Evolutionary conservation across 2,113 vertebrate species (phyloP).

Genomic region (Paradoxurus hermaphroditus): DNA sequence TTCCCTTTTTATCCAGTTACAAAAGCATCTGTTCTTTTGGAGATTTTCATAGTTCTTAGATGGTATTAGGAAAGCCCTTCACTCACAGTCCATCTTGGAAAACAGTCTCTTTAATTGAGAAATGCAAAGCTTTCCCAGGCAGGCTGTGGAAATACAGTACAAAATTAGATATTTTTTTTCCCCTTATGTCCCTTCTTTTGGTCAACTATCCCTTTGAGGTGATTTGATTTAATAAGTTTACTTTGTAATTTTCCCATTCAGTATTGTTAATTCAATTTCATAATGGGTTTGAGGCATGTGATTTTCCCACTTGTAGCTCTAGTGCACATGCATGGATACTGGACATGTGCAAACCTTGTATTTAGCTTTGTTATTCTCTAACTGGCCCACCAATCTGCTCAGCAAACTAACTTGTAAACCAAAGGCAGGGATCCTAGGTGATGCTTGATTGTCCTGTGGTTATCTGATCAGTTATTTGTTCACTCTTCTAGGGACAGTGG

Average conservation of each 20-base stretch:
- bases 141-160: neutral
- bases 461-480: neutral
- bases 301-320: neutral
- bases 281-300: neutral
- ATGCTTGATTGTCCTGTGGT: neutral
- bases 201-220: neutral
- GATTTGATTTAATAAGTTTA: neutral
- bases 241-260: neutral
- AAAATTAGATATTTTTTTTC: neutral
- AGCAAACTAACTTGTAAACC: neutral
- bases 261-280: slow-evolving; percentile 10
- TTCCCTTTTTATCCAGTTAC: neutral
- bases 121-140: neutral
- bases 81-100: neutral
- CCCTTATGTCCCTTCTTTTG: neutral
- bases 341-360: neutral
- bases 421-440: neutral
- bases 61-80: neutral
- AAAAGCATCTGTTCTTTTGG: neutral
- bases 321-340: neutral
- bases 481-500: neutral
- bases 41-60: neutral
- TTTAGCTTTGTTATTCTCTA: neutral
- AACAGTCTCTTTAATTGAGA: neutral
- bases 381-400: neutral